Percentiles rank a stretch among this genome's conserved stretches.
Evolutionary conservation across 2,888 invertebrate species (phyloP).

Genomic region (Phytoseiulus persimilis): DNA sequence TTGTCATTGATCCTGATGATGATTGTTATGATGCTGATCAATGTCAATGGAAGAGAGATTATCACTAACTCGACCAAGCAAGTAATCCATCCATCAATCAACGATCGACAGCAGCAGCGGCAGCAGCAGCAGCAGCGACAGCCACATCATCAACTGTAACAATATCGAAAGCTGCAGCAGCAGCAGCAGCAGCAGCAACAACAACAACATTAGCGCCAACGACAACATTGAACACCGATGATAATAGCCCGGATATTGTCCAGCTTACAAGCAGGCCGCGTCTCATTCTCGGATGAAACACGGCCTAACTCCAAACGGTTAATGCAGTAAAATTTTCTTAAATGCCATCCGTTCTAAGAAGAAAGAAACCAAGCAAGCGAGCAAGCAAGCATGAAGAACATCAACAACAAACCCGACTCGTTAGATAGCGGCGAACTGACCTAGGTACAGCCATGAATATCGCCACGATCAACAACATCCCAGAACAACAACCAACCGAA

Average conservation of each 20-base stretch:
- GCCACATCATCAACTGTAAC: conserved; percentile 41
- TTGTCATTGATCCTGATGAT: conserved; percentile 5
- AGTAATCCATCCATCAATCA: neutral
- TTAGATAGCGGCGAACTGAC: conserved; percentile 5
- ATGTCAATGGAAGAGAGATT: conserved; percentile 15
- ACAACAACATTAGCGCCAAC: conserved; percentile 41
- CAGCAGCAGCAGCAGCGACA: conserved; percentile 41
- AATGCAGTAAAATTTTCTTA: conserved; percentile 38
- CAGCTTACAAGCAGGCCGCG: conserved; percentile 38
- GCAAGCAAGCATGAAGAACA: conserved; percentile 17
- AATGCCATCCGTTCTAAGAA: conserved; percentile 24
- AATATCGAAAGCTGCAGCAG: conserved; percentile 40
- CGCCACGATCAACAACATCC: neutral
- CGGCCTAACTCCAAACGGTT: conserved; percentile 32
- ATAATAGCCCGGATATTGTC: neutral
- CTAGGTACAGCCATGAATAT: neutral
- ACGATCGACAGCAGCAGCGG: conserved; percentile 39
- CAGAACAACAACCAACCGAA: neutral
- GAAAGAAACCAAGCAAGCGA: neutral
- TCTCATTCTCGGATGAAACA: neutral
- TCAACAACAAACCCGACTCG: neutral
- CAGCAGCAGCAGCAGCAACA: conserved; percentile 40
- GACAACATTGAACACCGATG: conserved; percentile 27
- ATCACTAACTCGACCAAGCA: neutral
- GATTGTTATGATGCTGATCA: conserved; percentile 20